These are phyloP conservation scores for Julus scanicus DNA, from an alignment of 2,888 invertebrate genomes.

Conservation along the genomic window DNA sequence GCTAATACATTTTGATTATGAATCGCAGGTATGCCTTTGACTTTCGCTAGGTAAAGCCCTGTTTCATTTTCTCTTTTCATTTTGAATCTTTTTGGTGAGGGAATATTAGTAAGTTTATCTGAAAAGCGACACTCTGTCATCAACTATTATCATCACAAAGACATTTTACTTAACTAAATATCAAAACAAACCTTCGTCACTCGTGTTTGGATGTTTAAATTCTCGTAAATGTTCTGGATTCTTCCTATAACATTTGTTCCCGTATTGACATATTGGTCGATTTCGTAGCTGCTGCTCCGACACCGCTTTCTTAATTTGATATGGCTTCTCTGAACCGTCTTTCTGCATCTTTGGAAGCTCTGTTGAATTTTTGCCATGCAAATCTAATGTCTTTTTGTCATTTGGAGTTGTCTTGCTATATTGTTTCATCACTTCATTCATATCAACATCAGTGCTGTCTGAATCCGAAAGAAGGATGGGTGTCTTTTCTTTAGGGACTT, in stretches of 20 bases:
- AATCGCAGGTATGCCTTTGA: constrained; percentile 52
- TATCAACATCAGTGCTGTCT: constrained; percentile 2
- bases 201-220: constrained; percentile 74
- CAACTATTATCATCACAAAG: background rate
- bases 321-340: background rate
- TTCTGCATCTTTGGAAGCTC: background rate
- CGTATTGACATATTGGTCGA: constrained; percentile 76
- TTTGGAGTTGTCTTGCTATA: background rate
- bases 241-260: constrained; percentile 82
- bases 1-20: constrained; percentile 53
- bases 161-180: background rate
- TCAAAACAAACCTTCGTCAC: background rate
- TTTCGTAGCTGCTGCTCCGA: background rate
- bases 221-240: constrained; percentile 78
- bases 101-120: background rate
- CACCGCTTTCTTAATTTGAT: background rate
- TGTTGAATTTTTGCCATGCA: background rate
- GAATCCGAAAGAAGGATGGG: background rate
- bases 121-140: background rate
- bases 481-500: background rate
- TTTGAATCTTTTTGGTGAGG: constrained; percentile 19
- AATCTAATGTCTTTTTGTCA: background rate
- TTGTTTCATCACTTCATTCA: background rate
- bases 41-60: constrained; percentile 56
- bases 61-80: background rate